Conservation (phyloP, 2,113 vertebrate genomes). For the Petrocephalus microphthalmus region DNA sequence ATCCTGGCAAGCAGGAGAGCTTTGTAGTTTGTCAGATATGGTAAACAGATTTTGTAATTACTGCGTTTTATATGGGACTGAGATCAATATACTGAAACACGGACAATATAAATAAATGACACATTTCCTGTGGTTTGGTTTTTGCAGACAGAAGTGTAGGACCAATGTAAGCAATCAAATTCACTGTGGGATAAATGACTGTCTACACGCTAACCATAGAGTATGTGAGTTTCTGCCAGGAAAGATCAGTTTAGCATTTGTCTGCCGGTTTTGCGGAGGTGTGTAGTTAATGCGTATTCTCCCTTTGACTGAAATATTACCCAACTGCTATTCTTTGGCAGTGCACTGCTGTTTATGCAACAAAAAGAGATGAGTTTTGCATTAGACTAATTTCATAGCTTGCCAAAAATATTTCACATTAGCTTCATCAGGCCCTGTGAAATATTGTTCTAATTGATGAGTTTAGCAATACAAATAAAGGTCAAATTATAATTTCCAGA, state of each 20-base stretch:
- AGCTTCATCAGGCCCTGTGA: conserved; percentile 62
- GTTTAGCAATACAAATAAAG: conserved; percentile 65
- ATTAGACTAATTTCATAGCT: conserved; percentile 51
- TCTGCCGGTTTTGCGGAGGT: conserved; percentile 34
- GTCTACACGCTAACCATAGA: conserved; percentile 31
- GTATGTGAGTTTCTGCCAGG: conserved; percentile 40
- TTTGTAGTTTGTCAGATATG: conserved; percentile 21
- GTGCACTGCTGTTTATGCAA: conserved; percentile 46
- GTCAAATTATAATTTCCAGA: conserved; percentile 67
- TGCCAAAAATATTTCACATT: conserved; percentile 61
- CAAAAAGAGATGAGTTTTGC: conserved; percentile 61
- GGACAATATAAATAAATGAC: conserved; percentile 21
- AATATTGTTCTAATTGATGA: conserved; percentile 63
- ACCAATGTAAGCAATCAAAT: conserved; percentile 41
- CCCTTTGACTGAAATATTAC: conserved; percentile 56
- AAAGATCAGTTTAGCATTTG: conserved; percentile 39
- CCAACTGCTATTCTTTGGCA: conserved; percentile 51
- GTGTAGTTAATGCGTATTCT: conserved; percentile 42
- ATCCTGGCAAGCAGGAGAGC: conserved; percentile 18
- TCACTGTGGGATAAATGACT: conserved; percentile 42
- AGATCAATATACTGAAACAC: conserved; percentile 31
- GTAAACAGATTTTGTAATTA: conserved; percentile 27
- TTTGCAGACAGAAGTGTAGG: conserved; percentile 28
- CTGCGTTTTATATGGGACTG: conserved; percentile 38
- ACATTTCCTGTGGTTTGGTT: conserved; percentile 28